A percentile compares a stretch with the other conserved stretches of the same genome.
Evolutionary conservation across 2,797 vertebrate species (phyloP).

Genomic region (Momotus momota): DNA sequence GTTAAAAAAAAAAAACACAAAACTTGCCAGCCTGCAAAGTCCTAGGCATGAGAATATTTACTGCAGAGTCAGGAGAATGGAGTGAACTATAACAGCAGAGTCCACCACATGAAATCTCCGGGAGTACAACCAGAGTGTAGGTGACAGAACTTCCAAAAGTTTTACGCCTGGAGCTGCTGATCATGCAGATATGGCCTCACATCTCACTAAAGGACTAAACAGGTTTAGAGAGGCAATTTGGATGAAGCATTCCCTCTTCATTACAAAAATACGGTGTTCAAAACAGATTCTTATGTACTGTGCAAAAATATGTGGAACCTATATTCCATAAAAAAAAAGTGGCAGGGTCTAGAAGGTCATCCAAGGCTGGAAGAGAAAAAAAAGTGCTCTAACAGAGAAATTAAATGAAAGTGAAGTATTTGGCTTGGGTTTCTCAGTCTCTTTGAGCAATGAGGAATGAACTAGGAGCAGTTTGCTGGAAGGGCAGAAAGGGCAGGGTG

Average conservation of each 20-base stretch:
- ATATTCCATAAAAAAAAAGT: background rate
- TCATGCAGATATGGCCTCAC: background rate
- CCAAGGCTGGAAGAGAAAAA: background rate
- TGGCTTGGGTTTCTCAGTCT: background rate
- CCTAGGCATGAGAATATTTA: background rate
- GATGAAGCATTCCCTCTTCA: background rate
- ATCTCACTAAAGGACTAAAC: background rate
- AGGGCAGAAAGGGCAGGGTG: background rate
- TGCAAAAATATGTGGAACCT: background rate
- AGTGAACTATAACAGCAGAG: background rate
- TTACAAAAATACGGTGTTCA: background rate
- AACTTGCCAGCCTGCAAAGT: background rate
- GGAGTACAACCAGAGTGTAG: background rate
- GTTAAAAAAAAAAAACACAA: background rate
- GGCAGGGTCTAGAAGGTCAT: background rate
- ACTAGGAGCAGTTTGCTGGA: background rate
- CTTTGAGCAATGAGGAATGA: background rate
- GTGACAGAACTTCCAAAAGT: rapidly evolving
- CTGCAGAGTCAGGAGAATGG: background rate
- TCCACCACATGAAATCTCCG: background rate
- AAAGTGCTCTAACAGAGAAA: background rate
- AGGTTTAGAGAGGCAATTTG: background rate
- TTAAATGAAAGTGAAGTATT: background rate
- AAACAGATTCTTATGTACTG: background rate
- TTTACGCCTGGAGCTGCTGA: background rate